Evolutionary conservation across 2,888 invertebrate genomes (phyloP), one percentile per base, ranked within the genome.

Genomic region (Pimpla rufipes): DNA sequence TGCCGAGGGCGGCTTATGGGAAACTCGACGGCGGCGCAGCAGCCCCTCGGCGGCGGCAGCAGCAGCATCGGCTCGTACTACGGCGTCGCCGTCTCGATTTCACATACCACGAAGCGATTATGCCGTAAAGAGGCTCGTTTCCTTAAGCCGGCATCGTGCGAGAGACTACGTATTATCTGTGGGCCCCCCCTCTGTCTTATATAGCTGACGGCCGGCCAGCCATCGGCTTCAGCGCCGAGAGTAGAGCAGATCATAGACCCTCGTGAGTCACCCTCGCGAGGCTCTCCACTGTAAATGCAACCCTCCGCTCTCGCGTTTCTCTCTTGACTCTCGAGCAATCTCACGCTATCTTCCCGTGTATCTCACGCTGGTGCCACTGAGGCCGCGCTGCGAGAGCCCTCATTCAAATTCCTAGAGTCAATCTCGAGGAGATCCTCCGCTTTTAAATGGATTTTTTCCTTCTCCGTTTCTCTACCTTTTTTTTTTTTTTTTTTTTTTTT

Each of bases 221-320:
- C 76, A 66, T 47, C 55, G 50, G 42, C 52, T 40, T 47, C 55
- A 66, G 42, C 59, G 66, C 23, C 55, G 64, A 71, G 47, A 68
- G 52, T 71, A 5, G 42, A 42, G 5, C 40, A 71, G 81, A 77
- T 76, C 64, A 13, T 62, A 62, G 62, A 62, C 16, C 37, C 73
- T 81, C 50, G 11, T 73, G 77, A 77, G 67, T 81, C 67, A 67
- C 67, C 57, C 71, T 81, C 67, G 64, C 77, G 47, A 81, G 66
- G 81, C 71, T 73, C 71, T 81, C 57, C 35, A 29, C 57, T 45
- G 66, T 16, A 74, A 82, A 82, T 45, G 52, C 67, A 62, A 59
- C 64, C 78, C 62, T 62, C 67, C 3, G 2, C 5, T 29, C 29
- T 29, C 29, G 2, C 29, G 29, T 29, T 29, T 59, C 59, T 77